phyloP scores from a whole-genome alignment of 2,113 vertebrate species.

The Rattus norvegicus region GRCr8 NC_086022.1:39348001-39348500 shows the following conservation, averaged over 20 bases:
- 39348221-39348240: neutral
- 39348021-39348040: neutral
- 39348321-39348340: neutral
- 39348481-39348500: neutral
- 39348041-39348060: neutral
- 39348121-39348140: too few species aligned
- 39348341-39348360: neutral
- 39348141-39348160: neutral
- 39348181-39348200: neutral
- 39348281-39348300: neutral
- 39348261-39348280: neutral
- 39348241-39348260: neutral
- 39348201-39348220: neutral
- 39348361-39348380: neutral
- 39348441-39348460: neutral
- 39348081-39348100: neutral
- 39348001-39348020: neutral
- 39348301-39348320: neutral
- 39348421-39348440: neutral
- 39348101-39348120: neutral
- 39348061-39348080: fast-evolving
- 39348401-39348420: neutral
- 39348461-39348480: neutral
- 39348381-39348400: neutral
- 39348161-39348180: too few species aligned